phyloP scores from a whole-genome alignment of 2,888 invertebrate species.

The Scrobipalpa costella region DNA sequence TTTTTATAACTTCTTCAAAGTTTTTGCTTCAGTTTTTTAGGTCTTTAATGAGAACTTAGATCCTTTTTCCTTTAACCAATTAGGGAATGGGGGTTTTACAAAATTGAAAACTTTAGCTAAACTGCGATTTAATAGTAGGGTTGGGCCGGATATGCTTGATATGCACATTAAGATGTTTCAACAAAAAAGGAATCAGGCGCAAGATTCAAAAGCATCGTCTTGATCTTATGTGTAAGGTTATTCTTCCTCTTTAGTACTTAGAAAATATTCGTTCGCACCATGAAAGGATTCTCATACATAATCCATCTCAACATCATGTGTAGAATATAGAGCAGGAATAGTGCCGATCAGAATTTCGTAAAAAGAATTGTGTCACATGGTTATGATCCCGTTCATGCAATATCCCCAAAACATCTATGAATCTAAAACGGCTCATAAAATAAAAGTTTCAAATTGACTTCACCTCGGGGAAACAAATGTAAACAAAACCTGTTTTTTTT shows the following conservation, averaged over 20 bases:
- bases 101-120: slow-evolving; percentile 54
- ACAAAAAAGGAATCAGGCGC: slow-evolving; percentile 12
- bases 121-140: slow-evolving; percentile 53
- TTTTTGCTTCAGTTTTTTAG: slow-evolving; percentile 33
- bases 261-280: too few relatives aligned
- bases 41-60: background rate
- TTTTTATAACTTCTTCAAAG: slow-evolving; percentile 8
- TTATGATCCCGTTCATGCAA: too few relatives aligned
- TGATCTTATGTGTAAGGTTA: background rate
- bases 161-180: slow-evolving; percentile 15
- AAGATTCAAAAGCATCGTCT: slow-evolving; percentile 1
- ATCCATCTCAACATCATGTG: too few relatives aligned
- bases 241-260: too few relatives aligned
- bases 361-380: too few relatives aligned
- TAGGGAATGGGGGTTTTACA: slow-evolving; percentile 48
- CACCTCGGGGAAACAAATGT: background rate
- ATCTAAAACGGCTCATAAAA: background rate
- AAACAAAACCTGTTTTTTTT: slow-evolving; percentile 18
- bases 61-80: slow-evolving; percentile 45
- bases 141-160: slow-evolving; percentile 35
- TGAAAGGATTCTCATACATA: too few relatives aligned
- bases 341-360: too few relatives aligned
- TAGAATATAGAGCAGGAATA: too few relatives aligned
- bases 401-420: background rate
- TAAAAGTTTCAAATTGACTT: slow-evolving; percentile 2